phyloP scores from a whole-genome alignment of 2,113 vertebrate species.

The Rhineura floridana region DNA sequence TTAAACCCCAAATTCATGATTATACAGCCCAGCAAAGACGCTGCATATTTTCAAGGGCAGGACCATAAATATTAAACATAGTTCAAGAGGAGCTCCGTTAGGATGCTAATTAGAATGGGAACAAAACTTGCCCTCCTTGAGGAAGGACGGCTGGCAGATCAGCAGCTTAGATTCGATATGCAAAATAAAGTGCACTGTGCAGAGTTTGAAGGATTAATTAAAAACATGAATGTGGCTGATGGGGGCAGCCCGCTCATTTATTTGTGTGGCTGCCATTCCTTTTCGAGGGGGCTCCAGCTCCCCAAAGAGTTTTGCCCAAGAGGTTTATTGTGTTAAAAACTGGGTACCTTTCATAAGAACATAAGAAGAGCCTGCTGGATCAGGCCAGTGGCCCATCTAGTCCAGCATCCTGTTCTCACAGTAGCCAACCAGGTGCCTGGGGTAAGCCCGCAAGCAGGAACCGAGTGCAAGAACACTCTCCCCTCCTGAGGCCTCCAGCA shows the following conservation, averaged over 20 bases:
- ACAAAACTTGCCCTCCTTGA: background rate
- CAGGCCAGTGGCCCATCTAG: no score
- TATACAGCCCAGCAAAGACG: slow-evolving; percentile 12
- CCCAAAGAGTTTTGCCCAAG: background rate
- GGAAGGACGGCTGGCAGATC: slow-evolving; percentile 12
- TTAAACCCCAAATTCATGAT: background rate
- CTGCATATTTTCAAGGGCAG: background rate
- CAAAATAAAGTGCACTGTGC: slow-evolving; percentile 21
- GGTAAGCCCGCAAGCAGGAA: no score
- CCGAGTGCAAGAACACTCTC: no score
- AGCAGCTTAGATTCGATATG: slow-evolving; percentile 37
- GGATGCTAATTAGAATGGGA: background rate
- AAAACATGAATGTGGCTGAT: background rate
- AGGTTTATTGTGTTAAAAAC: no score
- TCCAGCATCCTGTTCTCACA: no score
- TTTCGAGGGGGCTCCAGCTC: background rate
- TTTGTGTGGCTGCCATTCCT: background rate
- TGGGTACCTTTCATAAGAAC: no score
- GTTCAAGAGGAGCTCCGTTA: background rate
- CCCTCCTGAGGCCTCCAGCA: no score
- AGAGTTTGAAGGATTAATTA: slow-evolving; percentile 26
- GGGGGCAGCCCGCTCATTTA: background rate
- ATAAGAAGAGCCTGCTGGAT: no score
- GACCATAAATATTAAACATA: slow-evolving; percentile 19
- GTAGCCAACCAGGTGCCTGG: no score